A percentile compares a stretch with the other conserved stretches of the same genome.
These are phyloP conservation scores for Plutomurus gul DNA, from an alignment of 1,140 invertebrate genomes.

Conservation along the genomic window DNA sequence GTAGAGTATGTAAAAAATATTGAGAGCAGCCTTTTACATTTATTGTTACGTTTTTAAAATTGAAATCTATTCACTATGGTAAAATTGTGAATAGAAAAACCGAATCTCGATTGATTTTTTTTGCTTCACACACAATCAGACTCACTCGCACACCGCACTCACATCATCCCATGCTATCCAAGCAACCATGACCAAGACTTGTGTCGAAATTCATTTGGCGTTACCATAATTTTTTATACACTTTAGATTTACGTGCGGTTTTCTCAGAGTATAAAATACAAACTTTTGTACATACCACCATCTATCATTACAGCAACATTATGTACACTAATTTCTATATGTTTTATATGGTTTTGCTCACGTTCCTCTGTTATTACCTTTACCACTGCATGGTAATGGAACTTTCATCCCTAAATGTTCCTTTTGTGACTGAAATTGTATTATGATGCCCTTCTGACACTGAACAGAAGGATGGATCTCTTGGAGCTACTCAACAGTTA, in stretches of 20 bases:
- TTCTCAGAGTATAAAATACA: background rate
- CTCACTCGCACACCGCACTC: background rate
- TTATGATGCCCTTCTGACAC: no score
- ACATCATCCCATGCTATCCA: constrained; percentile 10
- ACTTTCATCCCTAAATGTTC: background rate
- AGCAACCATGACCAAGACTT: constrained; percentile 22
- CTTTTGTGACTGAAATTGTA: background rate
- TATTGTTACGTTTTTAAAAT: background rate
- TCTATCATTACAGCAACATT: background rate
- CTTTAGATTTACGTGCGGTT: background rate
- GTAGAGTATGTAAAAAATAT: background rate
- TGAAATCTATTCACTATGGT: background rate
- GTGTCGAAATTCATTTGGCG: constrained; percentile 11
- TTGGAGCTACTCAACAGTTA: no score
- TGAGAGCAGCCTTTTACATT: background rate
- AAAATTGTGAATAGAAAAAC: background rate
- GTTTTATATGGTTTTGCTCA: background rate
- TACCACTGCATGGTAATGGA: background rate
- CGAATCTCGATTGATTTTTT: background rate
- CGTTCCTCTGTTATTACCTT: background rate
- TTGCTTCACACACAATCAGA: constrained; percentile 1
- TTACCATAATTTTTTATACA: constrained; percentile 11
- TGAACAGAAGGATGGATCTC: no score
- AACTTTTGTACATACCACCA: background rate
- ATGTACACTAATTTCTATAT: background rate